Evolutionary conservation across 2,113 vertebrate genomes (phyloP), one percentile per base, ranked within the genome.

Genomic region (Otocyon megalotis): DNA sequence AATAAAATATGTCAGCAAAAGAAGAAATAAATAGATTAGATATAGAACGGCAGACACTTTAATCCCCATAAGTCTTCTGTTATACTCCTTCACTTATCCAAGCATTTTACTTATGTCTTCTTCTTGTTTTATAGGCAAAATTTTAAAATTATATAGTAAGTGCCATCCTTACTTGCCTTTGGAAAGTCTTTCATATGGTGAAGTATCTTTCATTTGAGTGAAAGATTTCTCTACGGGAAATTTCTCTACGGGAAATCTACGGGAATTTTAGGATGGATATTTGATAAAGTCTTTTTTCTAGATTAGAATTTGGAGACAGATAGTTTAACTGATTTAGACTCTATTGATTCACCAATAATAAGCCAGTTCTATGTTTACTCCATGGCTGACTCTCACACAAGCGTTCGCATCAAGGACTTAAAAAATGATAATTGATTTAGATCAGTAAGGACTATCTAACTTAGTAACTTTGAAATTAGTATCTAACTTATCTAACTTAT

Each of bases 371-470:
- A 1, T 85, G 8, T 81, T 58, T 93, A 58, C 8, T 32, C 5
- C 26, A 54, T 72, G 30, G 10, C 4, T 84, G 43, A 91, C 26
- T 63, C 17, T n/a, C 10, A 62, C 2, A 63, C 3, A 87, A 77
- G 35, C 35, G 79, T 88, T 88, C 35, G 37, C 16, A 80, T 60
- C 43, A 77, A 62, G 35, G 3, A 30, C 11, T 9, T 63, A 54
- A 19, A 87, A 76, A 95, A 94, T 90, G 5, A 76, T 94, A 35
- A 80, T 43, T 74, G 53, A 60, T 71, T 97, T 77, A 62, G 43
- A 48, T 43, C n/a, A 94, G 58, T 80, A 58, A 56, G 93, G 35
- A 7, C 69, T 50, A 91, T 56, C 16, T 43, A 91, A 69, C 32
- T 69, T 69, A 35, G 32, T 43, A 43, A 43, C 1, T 43, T 43